Percentiles rank a stretch among this genome's conserved stretches.
Conservation (phyloP, 2,113 vertebrate species). For the Alligator sinensis region DNA sequence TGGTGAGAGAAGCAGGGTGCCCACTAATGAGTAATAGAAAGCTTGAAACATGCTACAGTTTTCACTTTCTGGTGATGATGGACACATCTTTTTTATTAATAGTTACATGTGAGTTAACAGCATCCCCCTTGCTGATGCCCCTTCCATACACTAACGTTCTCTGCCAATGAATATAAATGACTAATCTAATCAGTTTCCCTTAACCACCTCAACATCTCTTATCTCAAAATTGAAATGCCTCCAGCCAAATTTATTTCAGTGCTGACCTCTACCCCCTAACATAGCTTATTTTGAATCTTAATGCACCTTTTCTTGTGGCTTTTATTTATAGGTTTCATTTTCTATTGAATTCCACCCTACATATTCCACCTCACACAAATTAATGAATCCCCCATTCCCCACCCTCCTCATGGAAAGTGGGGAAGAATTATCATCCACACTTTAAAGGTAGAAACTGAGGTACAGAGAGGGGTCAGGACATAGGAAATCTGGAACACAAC, state of each 20-base stretch:
- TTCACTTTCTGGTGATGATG: constrained; percentile 6
- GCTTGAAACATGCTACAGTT: background rate
- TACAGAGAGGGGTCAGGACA: background rate
- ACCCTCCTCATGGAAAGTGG: background rate
- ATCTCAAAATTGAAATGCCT: constrained; percentile 70
- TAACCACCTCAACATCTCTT: constrained; percentile 64
- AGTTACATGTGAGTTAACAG: constrained; percentile 25
- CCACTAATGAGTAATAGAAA: background rate
- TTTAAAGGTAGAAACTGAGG: background rate
- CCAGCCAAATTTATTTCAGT: constrained; percentile 67
- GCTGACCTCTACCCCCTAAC: constrained; percentile 43
- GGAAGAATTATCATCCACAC: background rate
- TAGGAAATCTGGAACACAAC: background rate
- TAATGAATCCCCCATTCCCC: background rate
- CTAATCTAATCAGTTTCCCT: constrained; percentile 67
- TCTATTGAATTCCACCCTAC: constrained; percentile 12
- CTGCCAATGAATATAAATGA: constrained; percentile 69
- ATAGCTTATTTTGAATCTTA: constrained; percentile 64
- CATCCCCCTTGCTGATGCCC: constrained; percentile 43
- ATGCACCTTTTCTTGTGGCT: constrained; percentile 28
- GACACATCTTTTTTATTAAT: constrained; percentile 47
- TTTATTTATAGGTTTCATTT: constrained; percentile 64
- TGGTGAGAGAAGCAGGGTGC: background rate
- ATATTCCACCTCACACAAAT: constrained; percentile 8
- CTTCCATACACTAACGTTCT: constrained; percentile 26